Percentiles rank a stretch among this genome's conserved stretches.
These are phyloP conservation scores for Umimayanthus chanpuru DNA, from an alignment of 92 coral and sea anemone genomes.

Conservation along the genomic window DNA sequence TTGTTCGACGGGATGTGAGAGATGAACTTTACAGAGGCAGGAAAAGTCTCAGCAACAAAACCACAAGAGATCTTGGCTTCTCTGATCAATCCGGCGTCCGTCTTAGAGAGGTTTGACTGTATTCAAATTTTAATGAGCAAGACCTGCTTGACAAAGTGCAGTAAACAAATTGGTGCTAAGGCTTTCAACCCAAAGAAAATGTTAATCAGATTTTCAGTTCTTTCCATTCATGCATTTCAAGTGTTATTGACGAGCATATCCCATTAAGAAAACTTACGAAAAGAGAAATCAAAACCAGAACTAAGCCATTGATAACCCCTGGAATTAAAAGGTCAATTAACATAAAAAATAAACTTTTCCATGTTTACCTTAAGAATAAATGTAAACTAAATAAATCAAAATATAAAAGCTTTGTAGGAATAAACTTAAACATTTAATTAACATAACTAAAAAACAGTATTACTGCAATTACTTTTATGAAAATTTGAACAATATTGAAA, in stretches of 20 bases:
- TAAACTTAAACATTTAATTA: background rate
- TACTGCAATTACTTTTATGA: background rate
- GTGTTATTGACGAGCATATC: background rate
- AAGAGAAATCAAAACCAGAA: background rate
- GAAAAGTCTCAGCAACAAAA: background rate
- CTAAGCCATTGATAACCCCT: constrained; percentile 13
- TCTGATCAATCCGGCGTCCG: no score
- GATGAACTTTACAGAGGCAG: background rate
- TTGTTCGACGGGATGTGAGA: constrained; percentile 2
- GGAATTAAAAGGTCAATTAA: background rate
- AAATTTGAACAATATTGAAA: no score
- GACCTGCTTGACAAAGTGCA: background rate
- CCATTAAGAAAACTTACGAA: constrained; percentile 15
- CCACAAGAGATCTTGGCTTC: no score
- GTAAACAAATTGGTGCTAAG: no score
- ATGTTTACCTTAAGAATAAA: background rate
- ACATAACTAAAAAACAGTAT: background rate
- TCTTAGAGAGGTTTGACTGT: no score
- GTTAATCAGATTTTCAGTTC: constrained; percentile 8
- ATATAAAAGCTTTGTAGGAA: background rate
- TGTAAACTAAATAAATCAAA: background rate
- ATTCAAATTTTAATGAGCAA: constrained; percentile 9
- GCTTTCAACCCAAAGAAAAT: background rate
- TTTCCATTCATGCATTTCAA: background rate
- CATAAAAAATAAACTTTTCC: background rate